Conservation (phyloP, 2,888 invertebrate species). For the Leptopilina drosophilae region DNA sequence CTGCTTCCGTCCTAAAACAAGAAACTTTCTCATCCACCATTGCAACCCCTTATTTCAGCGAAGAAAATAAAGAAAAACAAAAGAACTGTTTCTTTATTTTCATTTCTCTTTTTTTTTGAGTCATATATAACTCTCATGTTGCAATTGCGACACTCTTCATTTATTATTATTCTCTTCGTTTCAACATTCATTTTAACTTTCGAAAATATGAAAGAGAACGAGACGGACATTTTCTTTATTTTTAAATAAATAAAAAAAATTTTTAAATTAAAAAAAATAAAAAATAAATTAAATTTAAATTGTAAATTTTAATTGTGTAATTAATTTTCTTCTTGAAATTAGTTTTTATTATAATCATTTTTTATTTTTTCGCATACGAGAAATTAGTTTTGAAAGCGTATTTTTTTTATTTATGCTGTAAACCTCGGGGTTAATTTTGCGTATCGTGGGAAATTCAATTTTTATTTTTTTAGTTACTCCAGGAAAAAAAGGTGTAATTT, state of each 20-base stretch:
- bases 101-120: not conserved
- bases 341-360: no score
- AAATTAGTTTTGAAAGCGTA: no score
- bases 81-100: conserved; percentile 15
- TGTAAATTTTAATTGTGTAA: no score
- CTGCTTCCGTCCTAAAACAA: conserved; percentile 7
- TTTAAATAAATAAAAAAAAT: no score
- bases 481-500: not conserved
- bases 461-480: not conserved
- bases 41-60: not conserved
- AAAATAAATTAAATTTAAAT: no score
- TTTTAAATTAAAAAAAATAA: no score
- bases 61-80: not conserved
- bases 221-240: not conserved
- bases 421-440: not conserved
- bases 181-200: not conserved
- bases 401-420: not conserved
- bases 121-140: not conserved
- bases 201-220: not conserved
- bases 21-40: not conserved
- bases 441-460: not conserved
- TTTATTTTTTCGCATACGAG: no score
- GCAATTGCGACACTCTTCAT: conserved; percentile 3
- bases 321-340: no score
- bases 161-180: not conserved